phyloP scores from a whole-genome alignment of 2,797 vertebrate species.

The Schizopygopsis malacanthus region DNA sequence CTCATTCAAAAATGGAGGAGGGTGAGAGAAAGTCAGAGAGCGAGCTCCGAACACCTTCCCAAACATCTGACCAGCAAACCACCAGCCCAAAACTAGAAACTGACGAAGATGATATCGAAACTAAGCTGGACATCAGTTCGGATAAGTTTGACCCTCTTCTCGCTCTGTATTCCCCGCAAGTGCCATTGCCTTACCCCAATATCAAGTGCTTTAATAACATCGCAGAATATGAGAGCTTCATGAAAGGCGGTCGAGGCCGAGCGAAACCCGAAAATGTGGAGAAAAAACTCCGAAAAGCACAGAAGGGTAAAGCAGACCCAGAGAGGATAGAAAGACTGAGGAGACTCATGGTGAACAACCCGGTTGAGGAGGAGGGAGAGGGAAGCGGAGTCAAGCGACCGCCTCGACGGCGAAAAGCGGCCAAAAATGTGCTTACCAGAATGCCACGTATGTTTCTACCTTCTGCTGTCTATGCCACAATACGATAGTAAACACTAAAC shows the following conservation, averaged over 20 bases:
- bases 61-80: conserved; percentile 26
- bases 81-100: conserved; percentile 26
- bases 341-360: conserved; percentile 82
- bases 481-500: conserved; percentile 57
- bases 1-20: conserved; percentile 87
- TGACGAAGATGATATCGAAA: conserved; percentile 63
- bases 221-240: conserved; percentile 90
- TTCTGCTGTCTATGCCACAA: neutral
- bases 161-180: conserved; percentile 84
- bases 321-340: conserved; percentile 84
- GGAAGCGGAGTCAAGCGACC: conserved; percentile 60
- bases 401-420: conserved; percentile 68
- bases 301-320: conserved; percentile 79
- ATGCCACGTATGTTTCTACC: conserved; percentile 83
- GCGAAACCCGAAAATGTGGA: conserved; percentile 82
- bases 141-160: conserved; percentile 87
- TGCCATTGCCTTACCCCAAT: conserved; percentile 85
- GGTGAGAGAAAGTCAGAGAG: conserved; percentile 60
- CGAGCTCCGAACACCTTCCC: neutral
- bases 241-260: conserved; percentile 80
- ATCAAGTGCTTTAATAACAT: conserved; percentile 93
- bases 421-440: conserved; percentile 90
- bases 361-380: conserved; percentile 65
- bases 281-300: conserved; percentile 72
- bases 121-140: conserved; percentile 85